Percentiles rank a stretch among this genome's conserved stretches.
Conservation (phyloP, 2,113 vertebrate genomes). For the Gavialis gangeticus region DNA sequence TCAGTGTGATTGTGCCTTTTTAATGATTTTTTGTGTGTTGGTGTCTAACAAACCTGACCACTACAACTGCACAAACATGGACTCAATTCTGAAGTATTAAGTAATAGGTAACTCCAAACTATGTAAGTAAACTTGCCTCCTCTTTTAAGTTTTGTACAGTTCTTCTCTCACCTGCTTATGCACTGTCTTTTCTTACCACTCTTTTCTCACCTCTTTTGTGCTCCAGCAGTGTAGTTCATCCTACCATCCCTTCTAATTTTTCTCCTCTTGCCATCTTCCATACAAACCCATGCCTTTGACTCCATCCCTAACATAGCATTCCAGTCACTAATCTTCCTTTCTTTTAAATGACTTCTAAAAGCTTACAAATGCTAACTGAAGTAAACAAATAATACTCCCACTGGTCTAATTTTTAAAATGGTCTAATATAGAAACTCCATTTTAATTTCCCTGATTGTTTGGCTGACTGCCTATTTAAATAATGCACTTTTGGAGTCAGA, state of each 20-base stretch:
- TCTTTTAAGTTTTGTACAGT: neutral
- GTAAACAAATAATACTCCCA: neutral
- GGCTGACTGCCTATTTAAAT: neutral
- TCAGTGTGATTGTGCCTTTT: neutral
- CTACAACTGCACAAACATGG: neutral
- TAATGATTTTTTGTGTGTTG: neutral
- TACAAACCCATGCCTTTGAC: neutral
- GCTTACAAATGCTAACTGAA: neutral
- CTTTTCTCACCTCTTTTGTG: neutral
- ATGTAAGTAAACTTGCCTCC: neutral
- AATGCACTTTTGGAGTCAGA: neutral
- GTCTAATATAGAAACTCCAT: neutral
- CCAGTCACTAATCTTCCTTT: neutral
- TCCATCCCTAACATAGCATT: neutral
- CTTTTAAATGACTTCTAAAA: neutral
- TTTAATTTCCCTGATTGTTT: neutral
- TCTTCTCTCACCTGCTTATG: neutral
- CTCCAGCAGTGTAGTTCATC: neutral
- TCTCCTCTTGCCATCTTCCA: neutral
- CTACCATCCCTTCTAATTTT: neutral
- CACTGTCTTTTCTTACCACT: neutral
- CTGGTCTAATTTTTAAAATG: neutral
- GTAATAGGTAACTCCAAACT: neutral
- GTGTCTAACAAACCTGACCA: neutral
- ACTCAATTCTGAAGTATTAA: too few relatives aligned